Base-by-base conservation (phyloP, 2,888 invertebrate species). In the Julus scandinavius region DNA sequence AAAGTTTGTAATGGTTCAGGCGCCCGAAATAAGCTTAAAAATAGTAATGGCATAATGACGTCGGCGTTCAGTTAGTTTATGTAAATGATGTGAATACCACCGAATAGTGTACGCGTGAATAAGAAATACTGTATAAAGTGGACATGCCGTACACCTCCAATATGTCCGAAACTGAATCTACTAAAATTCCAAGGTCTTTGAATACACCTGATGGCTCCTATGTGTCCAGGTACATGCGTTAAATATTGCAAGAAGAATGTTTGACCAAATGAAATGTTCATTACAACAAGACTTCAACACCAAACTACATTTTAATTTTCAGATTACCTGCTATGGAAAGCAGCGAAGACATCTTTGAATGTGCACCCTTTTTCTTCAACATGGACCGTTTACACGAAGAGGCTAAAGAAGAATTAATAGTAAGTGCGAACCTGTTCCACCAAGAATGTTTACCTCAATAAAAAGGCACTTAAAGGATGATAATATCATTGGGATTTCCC, bases 291-390 rank as follows among this genome's bases (percentile, higher is more conserved):
- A 58, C 58, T 58, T 17, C 13, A 58, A 17, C 58, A 58, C 13
- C 4, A 58, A 58, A 15, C 17, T 15, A 13, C 13, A 50, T 58
- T 58, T 58, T 13, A 13, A 58, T 58, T 58, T 58, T 17, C 58
- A 58, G 58, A 58, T n/a, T n/a, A n/a, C 58, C 58, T 17, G 58
- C 58, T 58, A 58, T 86, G 86, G 86, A 86, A 29, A 86, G 50
- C 15, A 49, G 15, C 13, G 86, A 86, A 45, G 86, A 86, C 45
- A 86, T 86, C 45, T 86, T 86, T 86, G 86, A 86, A 45, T 45
- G 86, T 49, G 86, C 86, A n/a, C 86, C 86, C 0, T 86, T 86
- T 49, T 86, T 86, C 45, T 84, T 84, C 20, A 84, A 20, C 41
- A 86, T 86, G 86, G 50, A 86, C 20, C 17, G 13, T 5, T 41